Conservation (phyloP, 2,888 invertebrate genomes). For the Ormyrus thymus region DNA sequence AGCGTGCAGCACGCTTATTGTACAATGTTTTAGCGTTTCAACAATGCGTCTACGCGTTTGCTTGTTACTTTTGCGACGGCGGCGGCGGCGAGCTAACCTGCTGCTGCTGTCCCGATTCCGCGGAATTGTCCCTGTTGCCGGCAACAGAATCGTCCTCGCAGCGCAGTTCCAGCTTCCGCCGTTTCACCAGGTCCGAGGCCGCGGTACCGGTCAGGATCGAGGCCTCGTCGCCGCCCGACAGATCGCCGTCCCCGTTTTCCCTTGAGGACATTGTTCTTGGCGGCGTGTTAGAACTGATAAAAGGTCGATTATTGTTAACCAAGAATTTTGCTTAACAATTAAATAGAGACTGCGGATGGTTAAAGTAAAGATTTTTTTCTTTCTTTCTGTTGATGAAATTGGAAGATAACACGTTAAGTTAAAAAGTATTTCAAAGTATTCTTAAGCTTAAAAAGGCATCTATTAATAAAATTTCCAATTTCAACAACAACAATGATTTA, state of each 20-base stretch:
- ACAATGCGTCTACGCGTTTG: constrained; percentile 65
- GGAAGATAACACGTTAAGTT: no score
- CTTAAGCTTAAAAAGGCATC: no score
- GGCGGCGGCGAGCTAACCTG: constrained; percentile 73
- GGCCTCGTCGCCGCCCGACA: constrained; percentile 66
- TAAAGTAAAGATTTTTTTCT: no score
- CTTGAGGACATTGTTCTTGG: constrained; percentile 36
- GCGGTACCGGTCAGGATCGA: constrained; percentile 6
- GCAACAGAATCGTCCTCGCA: constrained; percentile 70
- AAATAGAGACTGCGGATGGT: no score
- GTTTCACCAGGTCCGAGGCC: constrained; percentile 60
- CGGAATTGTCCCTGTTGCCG: constrained; percentile 24
- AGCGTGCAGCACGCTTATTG: constrained; percentile 62
- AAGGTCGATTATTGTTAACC: no score
- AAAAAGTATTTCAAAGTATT: no score
- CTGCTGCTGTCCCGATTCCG: constrained; percentile 58
- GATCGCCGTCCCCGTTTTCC: constrained; percentile 54
- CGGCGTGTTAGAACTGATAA: constrained; percentile 30
- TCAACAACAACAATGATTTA: no score
- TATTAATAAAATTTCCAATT: no score
- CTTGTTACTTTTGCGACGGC: constrained; percentile 64
- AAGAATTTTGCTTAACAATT: no score
- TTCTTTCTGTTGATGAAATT: no score
- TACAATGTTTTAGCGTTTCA: constrained; percentile 64
- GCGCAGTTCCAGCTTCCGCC: constrained; percentile 73